Evolutionary conservation across 2,113 vertebrate genomes (phyloP).

Genomic region (pig (Sus scrofa)): T2T-Sscrofa CM000822.6:33350001-33350500

Average conservation of each 20-base stretch:
- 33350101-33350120: neutral
- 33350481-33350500: neutral
- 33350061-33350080: neutral
- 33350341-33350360: neutral
- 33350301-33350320: neutral
- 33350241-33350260: neutral
- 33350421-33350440: neutral
- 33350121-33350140: neutral
- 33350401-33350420: neutral
- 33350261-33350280: neutral
- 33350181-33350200: neutral
- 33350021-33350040: neutral
- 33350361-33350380: neutral
- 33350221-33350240: neutral
- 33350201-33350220: neutral
- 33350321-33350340: neutral
- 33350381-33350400: neutral
- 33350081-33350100: neutral
- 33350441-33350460: neutral
- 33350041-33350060: neutral
- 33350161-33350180: conserved; percentile 4
- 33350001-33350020: neutral
- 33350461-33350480: neutral
- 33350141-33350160: conserved; percentile 20
- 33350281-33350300: neutral